Evolutionary conservation across 35 echinoderm and acorn worm genomes (phyloP), one percentile per base, ranked within the genome.

Genomic region (Ptychodera flava): DNA sequence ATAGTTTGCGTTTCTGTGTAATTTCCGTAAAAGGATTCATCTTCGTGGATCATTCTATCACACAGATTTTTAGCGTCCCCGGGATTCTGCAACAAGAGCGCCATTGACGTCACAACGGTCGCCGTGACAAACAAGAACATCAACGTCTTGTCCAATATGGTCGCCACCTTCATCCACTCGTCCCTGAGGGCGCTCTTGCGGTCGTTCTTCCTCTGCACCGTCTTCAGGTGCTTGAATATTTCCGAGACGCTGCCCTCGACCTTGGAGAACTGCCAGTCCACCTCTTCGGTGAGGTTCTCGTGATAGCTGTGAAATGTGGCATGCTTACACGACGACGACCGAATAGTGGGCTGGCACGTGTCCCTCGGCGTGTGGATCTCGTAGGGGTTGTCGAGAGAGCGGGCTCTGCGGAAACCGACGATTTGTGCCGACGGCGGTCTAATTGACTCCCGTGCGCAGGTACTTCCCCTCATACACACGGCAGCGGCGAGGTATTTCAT

Each of bases 401-500:
- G 22, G 45, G 45, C 22, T 6, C 45, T 64, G 6, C 6, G 45
- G 22, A 22, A 64, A 64, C 6, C 45, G 45, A 64, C 45, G 6
- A 12, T 64, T 22, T 6, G 45, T 6, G 22, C 45, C 45, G 45
- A 64, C 45, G 22, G 6, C 45, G n/a, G n/a, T n/a, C n/a, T n/a
- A n/a, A n/a, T n/a, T n/a, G n/a, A n/a, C n/a, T n/a, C n/a, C n/a
- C n/a, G n/a, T n/a, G n/a, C n/a, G n/a, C n/a, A n/a, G n/a, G n/a
- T 64, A 22, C 45, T 64, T 64, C 45, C 45, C 45, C 45, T 64
- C 92, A 97, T 97, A 37, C 90, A 89, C 87, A 97, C 75, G 77
- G 93, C 80, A 22, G 45, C 22, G 22, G 96, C 92, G 30, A 94
- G 32, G 85, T 99, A 99, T 31, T 88, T 88, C 10, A 99, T 87